Evolutionary conservation across 2,797 vertebrate genomes (phyloP), one percentile per base, ranked within the genome.

Genomic region (Tinamus major): DNA sequence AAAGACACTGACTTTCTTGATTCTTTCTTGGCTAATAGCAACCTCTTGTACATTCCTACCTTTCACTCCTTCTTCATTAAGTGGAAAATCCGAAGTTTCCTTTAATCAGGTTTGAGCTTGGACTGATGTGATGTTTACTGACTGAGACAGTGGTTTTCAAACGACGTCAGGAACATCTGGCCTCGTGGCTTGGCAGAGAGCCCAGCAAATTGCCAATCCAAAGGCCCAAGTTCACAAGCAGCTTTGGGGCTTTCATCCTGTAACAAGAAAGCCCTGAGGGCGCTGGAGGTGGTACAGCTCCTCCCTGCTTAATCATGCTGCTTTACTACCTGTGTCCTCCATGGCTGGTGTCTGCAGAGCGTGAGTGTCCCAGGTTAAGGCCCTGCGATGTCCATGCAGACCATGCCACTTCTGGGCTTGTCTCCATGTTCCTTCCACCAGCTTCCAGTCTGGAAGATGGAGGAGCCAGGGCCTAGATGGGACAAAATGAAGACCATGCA

Each of bases 111-210:
- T 91, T 79, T 79, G 95, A 93, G 94, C 51, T 84, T 33, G 85
- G 87, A 29, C 31, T 74, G 94, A 93, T 96, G 95, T 96, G 96
- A 96, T 96, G 91, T 95, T 96, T 96, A 95, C 92, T 77, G 83
- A 62, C 88, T 79, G 75, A 44, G 90, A 92, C 92, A 79, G 84
- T 90, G 78, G 90, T 91, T 87, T 85, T 56, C 91, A 92, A 77
- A 94, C 8, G 91, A 92, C 41, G 17, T 87, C 44, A 70, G 87
- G 85, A 91, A 94, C 93, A 93, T 96, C 93, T 90, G 91, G 93
- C 79, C 90, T 13, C 18, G 67, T 82, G 92, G 88, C 81, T 91
- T 94, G 95, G 94, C 89, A 35, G 58, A 69, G 84, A 93, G 91
- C 92, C 90, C 79, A 70, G 87, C 65, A 95, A 96, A 95, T 92